Percentiles rank a stretch among this genome's conserved stretches.
Conservation (phyloP, 2,888 invertebrate species). For the Chrysolina americana region DNA sequence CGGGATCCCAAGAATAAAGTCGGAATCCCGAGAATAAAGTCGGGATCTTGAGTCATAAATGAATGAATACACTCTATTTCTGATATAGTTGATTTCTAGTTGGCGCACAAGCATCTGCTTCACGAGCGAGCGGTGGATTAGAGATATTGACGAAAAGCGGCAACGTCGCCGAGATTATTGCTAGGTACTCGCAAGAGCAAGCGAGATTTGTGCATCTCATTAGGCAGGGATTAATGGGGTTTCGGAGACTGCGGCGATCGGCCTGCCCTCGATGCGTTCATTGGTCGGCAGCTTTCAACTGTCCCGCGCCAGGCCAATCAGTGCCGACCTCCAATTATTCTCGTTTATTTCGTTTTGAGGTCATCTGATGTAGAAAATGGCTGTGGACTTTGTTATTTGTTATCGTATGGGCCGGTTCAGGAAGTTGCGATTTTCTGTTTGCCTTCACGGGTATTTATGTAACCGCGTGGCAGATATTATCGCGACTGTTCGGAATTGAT, state of each 20-base stretch:
- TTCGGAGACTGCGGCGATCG: conserved; percentile 63
- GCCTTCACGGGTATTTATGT: conserved; percentile 28
- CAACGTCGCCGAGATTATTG: conserved; percentile 39
- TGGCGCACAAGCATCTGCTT: too few species aligned
- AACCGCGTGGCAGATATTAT: conserved; percentile 23
- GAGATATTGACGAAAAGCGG: conserved; percentile 26
- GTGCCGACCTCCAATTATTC: conserved; percentile 66
- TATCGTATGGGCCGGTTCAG: conserved; percentile 36
- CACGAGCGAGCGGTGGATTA: not conserved
- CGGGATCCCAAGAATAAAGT: too few species aligned
- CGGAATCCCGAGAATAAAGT: too few species aligned
- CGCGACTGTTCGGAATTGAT: conserved; percentile 1
- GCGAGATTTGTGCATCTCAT: conserved; percentile 66
- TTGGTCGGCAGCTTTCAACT: conserved; percentile 57
- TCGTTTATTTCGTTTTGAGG: conserved; percentile 68
- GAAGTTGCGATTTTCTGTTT: conserved; percentile 37
- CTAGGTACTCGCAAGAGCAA: conserved; percentile 44
- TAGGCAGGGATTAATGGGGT: conserved; percentile 67
- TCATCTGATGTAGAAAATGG: conserved; percentile 68
- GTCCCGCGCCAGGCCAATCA: conserved; percentile 64
- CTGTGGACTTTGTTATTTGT: conserved; percentile 52
- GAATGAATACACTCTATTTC: too few species aligned
- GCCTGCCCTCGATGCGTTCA: conserved; percentile 57
- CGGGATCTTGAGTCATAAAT: too few species aligned
- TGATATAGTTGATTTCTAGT: too few species aligned